Percentiles rank a stretch among this genome's conserved stretches.
phyloP scores from a whole-genome alignment of 1,140 invertebrate species.

The Bombus huntii region DNA sequence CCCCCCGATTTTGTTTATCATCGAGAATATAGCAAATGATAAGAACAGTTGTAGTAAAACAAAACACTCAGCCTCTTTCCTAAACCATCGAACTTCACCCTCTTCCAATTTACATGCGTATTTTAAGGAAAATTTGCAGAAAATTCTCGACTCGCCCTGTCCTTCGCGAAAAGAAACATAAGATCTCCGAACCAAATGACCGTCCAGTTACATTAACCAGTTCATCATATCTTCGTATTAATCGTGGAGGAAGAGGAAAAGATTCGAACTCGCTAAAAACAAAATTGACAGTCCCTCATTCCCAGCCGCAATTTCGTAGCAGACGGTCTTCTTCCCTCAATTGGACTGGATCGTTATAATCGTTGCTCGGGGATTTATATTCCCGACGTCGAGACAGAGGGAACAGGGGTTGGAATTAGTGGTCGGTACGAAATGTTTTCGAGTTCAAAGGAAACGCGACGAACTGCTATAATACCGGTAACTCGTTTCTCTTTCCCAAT shows the following conservation, averaged over 20 bases:
- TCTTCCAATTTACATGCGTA: background rate
- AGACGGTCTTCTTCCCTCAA: background rate
- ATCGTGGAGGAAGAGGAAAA: background rate
- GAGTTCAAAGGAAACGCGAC: slow-evolving; percentile 52
- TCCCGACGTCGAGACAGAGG: slow-evolving; percentile 11
- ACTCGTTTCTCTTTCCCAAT: slow-evolving; percentile 55
- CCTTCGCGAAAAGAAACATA: background rate
- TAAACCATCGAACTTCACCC: background rate
- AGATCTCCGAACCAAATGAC: background rate
- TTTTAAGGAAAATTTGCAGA: background rate
- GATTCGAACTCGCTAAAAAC: background rate
- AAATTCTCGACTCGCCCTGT: background rate
- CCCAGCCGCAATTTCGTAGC: slow-evolving; percentile 1
- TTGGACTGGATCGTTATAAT: background rate
- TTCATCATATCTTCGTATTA: too few relatives aligned
- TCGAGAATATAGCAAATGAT: too few relatives aligned
- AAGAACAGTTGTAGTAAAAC: background rate
- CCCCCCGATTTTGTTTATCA: too few relatives aligned
- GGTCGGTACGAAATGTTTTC: slow-evolving; percentile 56
- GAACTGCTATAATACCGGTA: slow-evolving; percentile 47
- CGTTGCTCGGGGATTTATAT: slow-evolving; percentile 41
- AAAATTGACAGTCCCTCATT: background rate
- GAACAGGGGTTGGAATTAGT: background rate
- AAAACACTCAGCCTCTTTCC: background rate
- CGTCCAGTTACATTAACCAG: background rate